phyloP scores from a whole-genome alignment of 2,888 invertebrate genomes.

The Drosophila melanosoma region DNA sequence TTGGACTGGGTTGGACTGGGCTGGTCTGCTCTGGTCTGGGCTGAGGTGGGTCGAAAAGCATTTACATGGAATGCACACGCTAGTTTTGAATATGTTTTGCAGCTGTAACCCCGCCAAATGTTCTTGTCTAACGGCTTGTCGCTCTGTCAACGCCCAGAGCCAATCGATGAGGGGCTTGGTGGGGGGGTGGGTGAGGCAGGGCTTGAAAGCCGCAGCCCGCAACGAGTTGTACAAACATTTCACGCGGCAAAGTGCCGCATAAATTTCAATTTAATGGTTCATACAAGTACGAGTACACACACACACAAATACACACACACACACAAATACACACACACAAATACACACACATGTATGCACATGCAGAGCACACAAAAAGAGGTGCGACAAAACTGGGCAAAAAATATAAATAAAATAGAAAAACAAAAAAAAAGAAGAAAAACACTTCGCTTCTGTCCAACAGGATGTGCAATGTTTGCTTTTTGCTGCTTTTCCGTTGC shows the following conservation, averaged over 20 bases:
- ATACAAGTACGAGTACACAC: conserved; percentile 49
- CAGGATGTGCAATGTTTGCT: conserved; percentile 75
- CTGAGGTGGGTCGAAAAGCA: conserved; percentile 40
- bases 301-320: conserved; percentile 10
- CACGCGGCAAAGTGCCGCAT: conserved; percentile 80
- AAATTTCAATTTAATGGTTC: conserved; percentile 78
- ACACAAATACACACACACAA: background rate
- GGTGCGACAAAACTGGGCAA: conserved; percentile 73
- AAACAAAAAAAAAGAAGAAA: background rate
- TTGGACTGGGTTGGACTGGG: too few species aligned
- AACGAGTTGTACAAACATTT: conserved; percentile 80
- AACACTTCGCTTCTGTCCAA: conserved; percentile 18
- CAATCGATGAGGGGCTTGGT: conserved; percentile 25
- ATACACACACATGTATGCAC: background rate
- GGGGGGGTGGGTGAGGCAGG: background rate
- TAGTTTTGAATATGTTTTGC: conserved; percentile 77
- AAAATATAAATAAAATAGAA: conserved; percentile 13
- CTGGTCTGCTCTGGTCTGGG: too few species aligned
- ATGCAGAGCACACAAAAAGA: conserved; percentile 50
- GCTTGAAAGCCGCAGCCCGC: conserved; percentile 72
- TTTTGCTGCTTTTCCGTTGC: conserved; percentile 38
- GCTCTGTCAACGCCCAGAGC: conserved; percentile 74
- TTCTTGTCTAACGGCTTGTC: conserved; percentile 77
- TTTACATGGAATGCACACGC: conserved; percentile 73
- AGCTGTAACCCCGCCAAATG: conserved; percentile 33